Evolutionary conservation across 2,113 vertebrate species (phyloP).

Genomic region (Guaruba guarouba): DNA sequence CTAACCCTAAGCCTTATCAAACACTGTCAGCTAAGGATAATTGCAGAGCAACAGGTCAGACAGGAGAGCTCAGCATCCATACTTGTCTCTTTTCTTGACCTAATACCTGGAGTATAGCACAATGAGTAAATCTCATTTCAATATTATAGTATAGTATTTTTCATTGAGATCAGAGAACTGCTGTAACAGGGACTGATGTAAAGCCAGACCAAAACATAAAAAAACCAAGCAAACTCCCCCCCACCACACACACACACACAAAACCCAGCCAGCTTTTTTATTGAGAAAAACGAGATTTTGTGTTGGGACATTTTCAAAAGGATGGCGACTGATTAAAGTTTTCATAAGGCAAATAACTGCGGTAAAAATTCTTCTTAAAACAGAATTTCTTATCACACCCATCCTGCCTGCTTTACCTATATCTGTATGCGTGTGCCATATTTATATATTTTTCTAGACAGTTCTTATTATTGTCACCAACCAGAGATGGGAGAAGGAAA

Average conservation of each 20-base stretch:
- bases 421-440: neutral
- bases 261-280: neutral
- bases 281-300: neutral
- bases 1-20: neutral
- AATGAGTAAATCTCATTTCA: neutral
- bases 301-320: neutral
- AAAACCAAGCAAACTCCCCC: neutral
- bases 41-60: neutral
- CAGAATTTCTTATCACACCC: neutral
- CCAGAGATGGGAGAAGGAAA: neutral
- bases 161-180: neutral
- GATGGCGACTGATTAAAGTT: neutral
- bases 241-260: no score
- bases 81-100: neutral
- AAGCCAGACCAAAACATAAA: neutral
- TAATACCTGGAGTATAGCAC: neutral
- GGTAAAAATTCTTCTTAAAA: neutral
- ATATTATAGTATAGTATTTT: neutral
- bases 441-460: constrained; percentile 23
- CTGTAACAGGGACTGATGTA: neutral
- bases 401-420: neutral
- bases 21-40: neutral
- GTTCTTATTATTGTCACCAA: neutral
- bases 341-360: neutral
- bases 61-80: neutral